Evolutionary conservation across 2,113 vertebrate genomes (phyloP).

Genomic region (Cavia aperea): DNA sequence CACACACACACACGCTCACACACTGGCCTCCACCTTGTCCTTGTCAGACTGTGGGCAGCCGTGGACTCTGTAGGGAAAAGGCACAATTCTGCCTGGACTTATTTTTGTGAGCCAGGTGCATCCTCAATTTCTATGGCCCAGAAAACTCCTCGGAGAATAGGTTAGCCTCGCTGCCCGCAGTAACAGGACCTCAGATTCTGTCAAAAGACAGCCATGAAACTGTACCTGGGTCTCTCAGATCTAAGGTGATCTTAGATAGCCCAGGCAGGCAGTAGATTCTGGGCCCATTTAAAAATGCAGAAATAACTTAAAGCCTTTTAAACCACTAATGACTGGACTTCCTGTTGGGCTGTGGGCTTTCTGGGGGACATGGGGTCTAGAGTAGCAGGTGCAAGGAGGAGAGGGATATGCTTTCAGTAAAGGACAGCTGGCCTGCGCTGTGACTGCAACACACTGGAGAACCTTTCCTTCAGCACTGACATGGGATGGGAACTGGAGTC

Average conservation of each 20-base stretch:
- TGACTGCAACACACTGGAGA: constrained; percentile 34
- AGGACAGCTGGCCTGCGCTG: constrained; percentile 39
- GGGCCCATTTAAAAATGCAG: constrained; percentile 12
- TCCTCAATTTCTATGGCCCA: neutral
- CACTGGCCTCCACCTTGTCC: neutral
- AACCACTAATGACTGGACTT: constrained; percentile 60
- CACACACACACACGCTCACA: no score
- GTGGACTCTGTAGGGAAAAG: neutral
- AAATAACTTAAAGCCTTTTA: constrained; percentile 59
- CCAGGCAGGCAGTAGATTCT: constrained; percentile 37
- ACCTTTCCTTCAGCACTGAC: neutral
- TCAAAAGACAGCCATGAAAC: constrained; percentile 17
- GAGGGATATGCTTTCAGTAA: constrained; percentile 62
- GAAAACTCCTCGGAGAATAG: neutral
- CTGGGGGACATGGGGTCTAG: constrained; percentile 31
- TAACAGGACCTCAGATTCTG: neutral
- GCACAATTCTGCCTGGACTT: fast-evolving
- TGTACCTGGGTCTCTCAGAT: neutral
- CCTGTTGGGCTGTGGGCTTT: constrained; percentile 48
- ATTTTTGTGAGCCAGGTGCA: neutral
- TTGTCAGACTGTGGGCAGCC: neutral
- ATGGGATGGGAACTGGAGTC: constrained; percentile 3
- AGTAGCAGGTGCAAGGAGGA: constrained; percentile 56
- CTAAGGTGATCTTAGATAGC: neutral
- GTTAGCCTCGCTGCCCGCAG: neutral